These are phyloP conservation scores for Huso huso DNA, from an alignment of 2,797 vertebrate genomes.

Conservation along the genomic window DNA sequence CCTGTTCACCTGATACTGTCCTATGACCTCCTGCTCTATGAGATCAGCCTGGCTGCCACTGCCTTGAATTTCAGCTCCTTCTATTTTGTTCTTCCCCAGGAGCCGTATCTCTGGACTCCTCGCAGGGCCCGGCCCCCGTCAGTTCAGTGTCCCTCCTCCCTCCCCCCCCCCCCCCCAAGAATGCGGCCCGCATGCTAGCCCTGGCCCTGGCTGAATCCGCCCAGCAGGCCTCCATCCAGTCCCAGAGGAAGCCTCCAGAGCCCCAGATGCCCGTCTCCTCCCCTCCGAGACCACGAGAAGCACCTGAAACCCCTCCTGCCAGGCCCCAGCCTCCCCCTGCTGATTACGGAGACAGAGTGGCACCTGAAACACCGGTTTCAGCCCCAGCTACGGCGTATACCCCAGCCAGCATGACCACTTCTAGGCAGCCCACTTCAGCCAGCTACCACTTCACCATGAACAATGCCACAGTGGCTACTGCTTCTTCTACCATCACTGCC, in stretches of 20 bases:
- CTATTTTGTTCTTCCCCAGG: slow-evolving; percentile 72
- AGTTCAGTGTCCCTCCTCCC: slow-evolving; percentile 76
- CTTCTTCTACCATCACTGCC: background rate
- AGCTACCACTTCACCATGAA: slow-evolving; percentile 24
- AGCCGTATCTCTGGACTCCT: slow-evolving; percentile 73
- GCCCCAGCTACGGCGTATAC: slow-evolving; percentile 1
- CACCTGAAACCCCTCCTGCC: slow-evolving; percentile 23
- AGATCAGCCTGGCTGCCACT: slow-evolving; percentile 30
- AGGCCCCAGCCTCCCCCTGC: slow-evolving; percentile 23
- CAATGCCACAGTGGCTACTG: slow-evolving; percentile 13
- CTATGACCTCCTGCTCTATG: slow-evolving; percentile 14
- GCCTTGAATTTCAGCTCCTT: slow-evolving; percentile 37
- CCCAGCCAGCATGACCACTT: slow-evolving; percentile 30
- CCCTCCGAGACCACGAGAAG: slow-evolving; percentile 34
- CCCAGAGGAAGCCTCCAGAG: slow-evolving; percentile 65
- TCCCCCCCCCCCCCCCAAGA: slow-evolving; percentile 90
- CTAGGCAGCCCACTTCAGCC: slow-evolving; percentile 25
- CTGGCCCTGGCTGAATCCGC: slow-evolving; percentile 85
- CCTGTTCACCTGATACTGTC: too few species aligned
- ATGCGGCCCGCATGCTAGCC: slow-evolving; percentile 82
- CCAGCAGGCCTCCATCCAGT: slow-evolving; percentile 74
- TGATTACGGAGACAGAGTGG: slow-evolving; percentile 2
- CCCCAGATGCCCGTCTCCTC: slow-evolving; percentile 44
- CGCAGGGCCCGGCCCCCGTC: slow-evolving; percentile 73
- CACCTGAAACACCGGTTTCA: slow-evolving; percentile 26